Conservation (phyloP, 2,888 invertebrate species). For the Hemaris fuciformis region DNA sequence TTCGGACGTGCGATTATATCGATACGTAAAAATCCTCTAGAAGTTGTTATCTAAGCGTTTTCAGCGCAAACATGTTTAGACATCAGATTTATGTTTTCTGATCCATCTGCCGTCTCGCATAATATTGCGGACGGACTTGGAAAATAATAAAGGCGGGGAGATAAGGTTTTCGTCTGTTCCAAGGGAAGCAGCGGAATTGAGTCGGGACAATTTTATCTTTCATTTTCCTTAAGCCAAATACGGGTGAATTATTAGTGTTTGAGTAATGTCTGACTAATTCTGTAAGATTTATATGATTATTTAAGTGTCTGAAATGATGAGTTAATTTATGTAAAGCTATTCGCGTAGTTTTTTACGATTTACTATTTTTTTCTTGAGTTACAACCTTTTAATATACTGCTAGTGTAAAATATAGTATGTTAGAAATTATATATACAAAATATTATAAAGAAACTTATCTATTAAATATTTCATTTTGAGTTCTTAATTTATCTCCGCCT, state of each 20-base stretch:
- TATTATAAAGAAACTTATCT: too few species aligned
- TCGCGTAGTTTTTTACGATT: too few species aligned
- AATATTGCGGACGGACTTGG: constrained; percentile 73
- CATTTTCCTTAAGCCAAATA: constrained; percentile 61
- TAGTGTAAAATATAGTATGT: too few species aligned
- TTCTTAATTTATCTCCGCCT: too few species aligned
- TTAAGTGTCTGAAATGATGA: not conserved
- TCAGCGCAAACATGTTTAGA: constrained; percentile 71
- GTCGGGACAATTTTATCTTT: constrained; percentile 69
- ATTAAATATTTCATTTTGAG: too few species aligned
- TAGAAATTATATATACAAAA: too few species aligned
- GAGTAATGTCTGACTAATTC: constrained; percentile 36
- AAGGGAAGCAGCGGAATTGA: constrained; percentile 60
- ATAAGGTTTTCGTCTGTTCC: constrained; percentile 59
- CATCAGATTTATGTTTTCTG: constrained; percentile 75
- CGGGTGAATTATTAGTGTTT: constrained; percentile 54
- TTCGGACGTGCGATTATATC: constrained; percentile 20
- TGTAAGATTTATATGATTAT: not conserved
- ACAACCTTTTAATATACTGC: too few species aligned
- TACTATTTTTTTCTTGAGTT: too few species aligned
- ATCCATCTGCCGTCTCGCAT: constrained; percentile 74
- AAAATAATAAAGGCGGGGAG: constrained; percentile 72
- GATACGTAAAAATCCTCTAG: constrained; percentile 35
- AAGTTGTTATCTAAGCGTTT: constrained; percentile 44
- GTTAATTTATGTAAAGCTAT: not conserved